A percentile compares a stretch with the other conserved stretches of the same genome.
Conservation (phyloP, 2,797 vertebrate genomes). For the Tolypeutes matacus region DNA sequence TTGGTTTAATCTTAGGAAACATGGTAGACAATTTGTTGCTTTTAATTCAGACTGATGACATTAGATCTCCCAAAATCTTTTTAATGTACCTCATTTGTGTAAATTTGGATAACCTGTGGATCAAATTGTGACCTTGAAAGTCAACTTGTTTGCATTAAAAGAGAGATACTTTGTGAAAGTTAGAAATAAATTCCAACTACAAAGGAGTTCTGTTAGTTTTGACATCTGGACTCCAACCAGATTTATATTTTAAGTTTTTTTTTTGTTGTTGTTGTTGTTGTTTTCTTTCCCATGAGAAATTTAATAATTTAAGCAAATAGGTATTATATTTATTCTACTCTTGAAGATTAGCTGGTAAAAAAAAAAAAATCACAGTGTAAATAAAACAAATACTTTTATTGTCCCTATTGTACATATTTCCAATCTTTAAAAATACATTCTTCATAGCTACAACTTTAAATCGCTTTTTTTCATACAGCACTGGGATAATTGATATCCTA, state of each 20-base stretch:
- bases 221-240: not conserved
- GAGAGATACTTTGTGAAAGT: slow-evolving; percentile 36
- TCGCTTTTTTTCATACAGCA: slow-evolving; percentile 50
- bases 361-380: slow-evolving; percentile 31
- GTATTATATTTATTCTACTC: slow-evolving; percentile 55
- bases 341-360: slow-evolving; percentile 25
- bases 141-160: slow-evolving; percentile 34
- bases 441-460: not conserved
- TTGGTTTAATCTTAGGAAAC: slow-evolving; percentile 12
- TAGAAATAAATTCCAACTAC: not conserved
- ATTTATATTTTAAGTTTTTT: not conserved
- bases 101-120: not conserved
- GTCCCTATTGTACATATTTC: slow-evolving; percentile 27
- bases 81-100: not conserved
- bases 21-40: slow-evolving; percentile 16
- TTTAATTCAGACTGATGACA: slow-evolving; percentile 43
- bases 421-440: slow-evolving; percentile 43
- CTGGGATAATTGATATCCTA: not conserved
- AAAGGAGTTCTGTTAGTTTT: not conserved
- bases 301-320: slow-evolving; percentile 63
- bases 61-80: not conserved
- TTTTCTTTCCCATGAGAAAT: slow-evolving; percentile 13
- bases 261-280: no score
- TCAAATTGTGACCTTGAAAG: slow-evolving; percentile 48
- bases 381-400: slow-evolving; percentile 43